phyloP scores from a whole-genome alignment of 2,113 vertebrate genomes.

The Acinonyx jubatus region DNA sequence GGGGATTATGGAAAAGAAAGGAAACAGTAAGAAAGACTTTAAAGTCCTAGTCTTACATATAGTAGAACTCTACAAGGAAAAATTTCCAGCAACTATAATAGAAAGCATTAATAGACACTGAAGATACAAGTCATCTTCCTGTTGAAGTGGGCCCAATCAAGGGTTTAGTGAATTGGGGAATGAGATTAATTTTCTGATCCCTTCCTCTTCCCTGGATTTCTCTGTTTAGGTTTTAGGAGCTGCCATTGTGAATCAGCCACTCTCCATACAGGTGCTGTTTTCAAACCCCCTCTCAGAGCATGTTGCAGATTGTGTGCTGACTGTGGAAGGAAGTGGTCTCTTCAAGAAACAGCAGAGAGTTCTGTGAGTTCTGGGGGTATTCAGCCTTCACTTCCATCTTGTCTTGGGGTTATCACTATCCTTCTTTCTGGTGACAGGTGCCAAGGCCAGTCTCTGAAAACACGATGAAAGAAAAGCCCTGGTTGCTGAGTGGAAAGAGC shows the following conservation, averaged over 20 bases:
- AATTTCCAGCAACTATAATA: neutral
- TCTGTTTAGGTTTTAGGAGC: slow-evolving; percentile 70
- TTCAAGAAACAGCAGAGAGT: slow-evolving; percentile 71
- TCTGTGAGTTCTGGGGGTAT: slow-evolving; percentile 66
- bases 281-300: slow-evolving; percentile 80
- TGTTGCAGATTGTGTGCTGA: slow-evolving; percentile 80
- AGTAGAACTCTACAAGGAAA: neutral
- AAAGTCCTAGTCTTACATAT: neutral
- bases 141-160: neutral
- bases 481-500: neutral
- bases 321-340: slow-evolving; percentile 86
- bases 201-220: neutral
- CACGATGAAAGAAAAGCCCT: neutral
- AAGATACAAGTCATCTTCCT: neutral
- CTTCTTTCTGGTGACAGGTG: neutral
- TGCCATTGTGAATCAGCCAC: slow-evolving; percentile 33
- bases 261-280: slow-evolving; percentile 80
- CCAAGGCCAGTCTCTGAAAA: neutral
- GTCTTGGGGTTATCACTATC: neutral
- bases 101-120: neutral
- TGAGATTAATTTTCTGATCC: neutral
- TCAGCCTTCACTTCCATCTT: neutral
- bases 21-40: neutral
- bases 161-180: neutral
- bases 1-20: neutral